phyloP scores from a whole-genome alignment of 1,140 invertebrate genomes.

The Papilio dardanus region DNA sequence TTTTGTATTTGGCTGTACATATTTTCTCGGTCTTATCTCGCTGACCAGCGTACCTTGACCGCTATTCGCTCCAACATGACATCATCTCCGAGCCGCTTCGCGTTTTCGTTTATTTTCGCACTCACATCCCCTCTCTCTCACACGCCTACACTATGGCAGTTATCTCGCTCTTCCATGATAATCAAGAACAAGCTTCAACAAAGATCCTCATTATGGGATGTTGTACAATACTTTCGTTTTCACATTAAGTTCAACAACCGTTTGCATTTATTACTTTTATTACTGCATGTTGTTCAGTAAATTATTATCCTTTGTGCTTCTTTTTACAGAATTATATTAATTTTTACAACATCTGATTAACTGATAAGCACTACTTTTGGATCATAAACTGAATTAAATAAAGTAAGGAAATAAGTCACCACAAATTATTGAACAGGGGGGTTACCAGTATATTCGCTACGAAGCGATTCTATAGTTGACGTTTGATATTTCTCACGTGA shows the following conservation, averaged over 20 bases:
- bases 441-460: too few relatives aligned
- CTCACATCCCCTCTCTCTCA: slow-evolving; percentile 55
- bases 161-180: slow-evolving; percentile 38
- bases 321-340: too few relatives aligned
- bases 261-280: slow-evolving; percentile 1
- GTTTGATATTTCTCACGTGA: too few relatives aligned
- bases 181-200: slow-evolving; percentile 32
- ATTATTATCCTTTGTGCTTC: not conserved
- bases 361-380: too few relatives aligned
- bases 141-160: slow-evolving; percentile 9
- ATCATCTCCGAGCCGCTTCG: slow-evolving; percentile 60
- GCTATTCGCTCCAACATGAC: slow-evolving; percentile 70
- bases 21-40: slow-evolving; percentile 56
- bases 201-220: slow-evolving; percentile 30
- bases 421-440: too few relatives aligned
- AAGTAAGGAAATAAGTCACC: too few relatives aligned
- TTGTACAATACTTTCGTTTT: slow-evolving; percentile 33
- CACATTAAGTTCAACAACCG: slow-evolving; percentile 20
- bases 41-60: slow-evolving; percentile 66
- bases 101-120: slow-evolving; percentile 75
- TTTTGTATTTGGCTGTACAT: slow-evolving; percentile 39
- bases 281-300: not conserved
- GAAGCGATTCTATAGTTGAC: too few relatives aligned
- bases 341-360: too few relatives aligned
- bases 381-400: too few relatives aligned